phyloP scores from a whole-genome alignment of 2,113 vertebrate species.

The Melanocharis versteri region DNA sequence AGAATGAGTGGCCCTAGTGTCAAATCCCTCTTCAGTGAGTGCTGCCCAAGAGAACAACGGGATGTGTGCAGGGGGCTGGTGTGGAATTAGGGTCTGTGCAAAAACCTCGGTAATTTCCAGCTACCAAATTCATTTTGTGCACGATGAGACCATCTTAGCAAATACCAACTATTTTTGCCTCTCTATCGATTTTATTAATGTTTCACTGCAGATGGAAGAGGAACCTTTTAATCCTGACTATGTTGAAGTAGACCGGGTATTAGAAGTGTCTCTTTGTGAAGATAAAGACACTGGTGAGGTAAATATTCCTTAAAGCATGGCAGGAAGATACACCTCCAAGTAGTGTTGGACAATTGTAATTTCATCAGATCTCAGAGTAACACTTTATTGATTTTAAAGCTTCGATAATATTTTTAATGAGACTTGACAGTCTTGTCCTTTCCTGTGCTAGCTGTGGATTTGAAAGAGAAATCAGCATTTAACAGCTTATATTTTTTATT shows the following conservation, averaged over 20 bases:
- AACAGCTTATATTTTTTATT: not conserved
- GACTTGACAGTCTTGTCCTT: not conserved
- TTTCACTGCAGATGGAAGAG: slow-evolving; percentile 89
- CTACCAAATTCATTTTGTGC: not conserved
- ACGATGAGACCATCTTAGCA: not conserved
- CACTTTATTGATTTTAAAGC: not conserved
- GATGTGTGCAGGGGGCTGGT: no score
- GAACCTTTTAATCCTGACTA: slow-evolving; percentile 98
- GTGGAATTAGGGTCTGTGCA: not conserved
- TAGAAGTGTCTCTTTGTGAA: slow-evolving; percentile 97
- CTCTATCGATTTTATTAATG: not conserved
- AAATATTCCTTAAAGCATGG: slow-evolving; percentile 37
- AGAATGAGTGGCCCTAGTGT: not conserved
- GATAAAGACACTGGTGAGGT: slow-evolving; percentile 98
- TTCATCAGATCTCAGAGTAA: not conserved
- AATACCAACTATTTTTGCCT: not conserved
- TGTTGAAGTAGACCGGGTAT: slow-evolving; percentile 93
- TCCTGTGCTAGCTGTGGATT: not conserved
- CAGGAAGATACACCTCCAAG: not conserved
- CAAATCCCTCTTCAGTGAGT: not conserved
- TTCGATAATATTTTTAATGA: not conserved
- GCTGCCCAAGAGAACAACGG: not conserved
- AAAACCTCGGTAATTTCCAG: not conserved
- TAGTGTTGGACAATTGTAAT: not conserved
- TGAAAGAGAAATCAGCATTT: not conserved